Conservation (phyloP, 2,797 vertebrate genomes). For the Synanceia verrucosa region DNA sequence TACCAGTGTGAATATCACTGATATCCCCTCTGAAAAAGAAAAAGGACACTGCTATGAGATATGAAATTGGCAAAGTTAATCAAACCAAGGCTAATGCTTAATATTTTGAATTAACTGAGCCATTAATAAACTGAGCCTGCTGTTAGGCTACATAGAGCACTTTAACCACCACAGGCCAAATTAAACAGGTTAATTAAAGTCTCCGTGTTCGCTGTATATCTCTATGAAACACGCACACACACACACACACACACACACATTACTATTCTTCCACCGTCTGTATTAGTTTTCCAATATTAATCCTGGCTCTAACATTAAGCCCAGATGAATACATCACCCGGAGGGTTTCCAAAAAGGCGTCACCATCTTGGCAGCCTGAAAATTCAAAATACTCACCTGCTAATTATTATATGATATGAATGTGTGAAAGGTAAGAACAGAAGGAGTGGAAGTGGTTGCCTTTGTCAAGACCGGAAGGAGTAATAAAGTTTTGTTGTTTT, state of each 20-base stretch:
- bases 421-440: too few species aligned
- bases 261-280: constrained; percentile 12
- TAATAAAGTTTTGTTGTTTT: too few species aligned
- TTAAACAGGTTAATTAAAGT: constrained; percentile 83
- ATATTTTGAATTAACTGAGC: constrained; percentile 76
- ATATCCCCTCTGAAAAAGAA: constrained; percentile 56
- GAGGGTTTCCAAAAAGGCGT: too few species aligned
- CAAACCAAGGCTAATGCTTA: constrained; percentile 72
- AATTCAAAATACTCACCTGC: too few species aligned
- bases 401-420: too few species aligned
- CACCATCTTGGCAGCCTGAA: too few species aligned
- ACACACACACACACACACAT: constrained; percentile 20
- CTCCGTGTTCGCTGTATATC: constrained; percentile 50
- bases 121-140: constrained; percentile 67
- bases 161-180: constrained; percentile 72
- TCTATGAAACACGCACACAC: constrained; percentile 35
- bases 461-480: too few species aligned
- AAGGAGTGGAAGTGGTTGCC: too few species aligned
- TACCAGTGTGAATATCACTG: constrained; percentile 53
- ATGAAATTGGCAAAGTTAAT: constrained; percentile 77
- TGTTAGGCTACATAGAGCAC: constrained; percentile 67
- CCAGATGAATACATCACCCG: too few species aligned
- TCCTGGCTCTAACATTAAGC: constrained; percentile 17
- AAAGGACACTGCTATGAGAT: constrained; percentile 66
- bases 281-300: constrained; percentile 42